Conservation (phyloP, 2,888 invertebrate species). For the Hyles lineata region DNA sequence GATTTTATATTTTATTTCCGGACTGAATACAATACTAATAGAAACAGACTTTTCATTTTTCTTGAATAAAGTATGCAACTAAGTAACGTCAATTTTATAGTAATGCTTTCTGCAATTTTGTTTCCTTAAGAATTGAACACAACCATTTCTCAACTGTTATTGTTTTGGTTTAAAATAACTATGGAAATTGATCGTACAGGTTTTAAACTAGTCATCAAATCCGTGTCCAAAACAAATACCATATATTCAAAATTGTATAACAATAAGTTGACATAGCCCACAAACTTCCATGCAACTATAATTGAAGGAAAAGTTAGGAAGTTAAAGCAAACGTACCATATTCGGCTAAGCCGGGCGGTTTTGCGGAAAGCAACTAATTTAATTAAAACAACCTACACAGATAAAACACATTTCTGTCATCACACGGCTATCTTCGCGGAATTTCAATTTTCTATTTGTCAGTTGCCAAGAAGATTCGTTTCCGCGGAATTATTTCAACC, state of each 20-base stretch:
- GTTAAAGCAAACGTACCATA: constrained; percentile 1
- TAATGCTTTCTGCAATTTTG: no score
- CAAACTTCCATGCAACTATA: constrained; percentile 9
- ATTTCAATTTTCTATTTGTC: constrained; percentile 14
- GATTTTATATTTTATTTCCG: neutral
- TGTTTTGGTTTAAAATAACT: no score
- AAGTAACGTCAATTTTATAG: no score
- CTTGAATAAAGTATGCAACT: neutral
- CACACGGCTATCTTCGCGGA: constrained; percentile 13
- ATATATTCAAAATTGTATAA: neutral
- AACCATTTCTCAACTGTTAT: no score
- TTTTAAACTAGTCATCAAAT: neutral
- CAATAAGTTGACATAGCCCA: neutral
- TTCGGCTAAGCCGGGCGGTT: neutral
- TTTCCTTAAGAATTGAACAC: no score
- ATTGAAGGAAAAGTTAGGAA: constrained; percentile 16
- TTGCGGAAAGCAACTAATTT: constrained; percentile 23
- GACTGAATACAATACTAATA: neutral
- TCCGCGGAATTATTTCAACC: neutral
- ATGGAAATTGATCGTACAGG: no score
- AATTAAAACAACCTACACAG: constrained; percentile 19
- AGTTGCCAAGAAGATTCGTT: neutral
- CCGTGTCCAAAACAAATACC: neutral
- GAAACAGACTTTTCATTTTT: neutral
- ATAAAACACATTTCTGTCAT: constrained; percentile 15